Evolutionary conservation across 2,888 invertebrate species (phyloP), one percentile per base, ranked within the genome.

Genomic region (Noctua comes): DNA sequence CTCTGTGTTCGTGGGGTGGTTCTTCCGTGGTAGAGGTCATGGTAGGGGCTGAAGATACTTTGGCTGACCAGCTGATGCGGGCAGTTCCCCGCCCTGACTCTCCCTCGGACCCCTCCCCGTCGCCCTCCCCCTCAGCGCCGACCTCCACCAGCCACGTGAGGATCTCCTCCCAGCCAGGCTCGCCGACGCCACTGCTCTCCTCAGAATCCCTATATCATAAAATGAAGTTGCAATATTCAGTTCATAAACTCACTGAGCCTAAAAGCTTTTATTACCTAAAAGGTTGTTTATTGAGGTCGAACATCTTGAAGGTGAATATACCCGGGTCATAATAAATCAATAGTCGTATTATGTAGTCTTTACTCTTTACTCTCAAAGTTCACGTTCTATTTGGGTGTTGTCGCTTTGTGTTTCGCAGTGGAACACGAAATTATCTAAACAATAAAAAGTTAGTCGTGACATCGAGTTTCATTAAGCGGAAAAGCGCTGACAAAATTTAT

Each of bases 111-210:
- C 94, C 96, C 76, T 96, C 97, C 0, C 93, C 93, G 57, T 97
- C 97, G 0, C 96, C 95, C 83, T 96, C 98, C 24, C 98, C 97
- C 83, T 98, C 99, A 11, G 98, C 99, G 91, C 98, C 99, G 11
- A 99, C 99, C 96, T 99, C 99, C 86, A 99, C 97, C 86, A 99
- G 96, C 99, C 99, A 99, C 40, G 98, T 98, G 92, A 99, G 98
- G 75, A 99, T 98, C 95, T 99, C 99, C 92, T 98, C 98, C 88
- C 98, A 96, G 0, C 95, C 96, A 1, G 96, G 95, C 24, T 96
- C 96, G 8, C 95, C 96, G 16, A 96, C 94, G 7, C 96, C 95
- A 66, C 92, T 92, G 69, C 85, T 93, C 78, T 95, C 96, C 85
- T 95, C 96, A n/a, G 91, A 84, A 31, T 95, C 94, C 78, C 96